phyloP scores from a whole-genome alignment of 2,888 invertebrate species.

The Drosophila algonquin region DNA sequence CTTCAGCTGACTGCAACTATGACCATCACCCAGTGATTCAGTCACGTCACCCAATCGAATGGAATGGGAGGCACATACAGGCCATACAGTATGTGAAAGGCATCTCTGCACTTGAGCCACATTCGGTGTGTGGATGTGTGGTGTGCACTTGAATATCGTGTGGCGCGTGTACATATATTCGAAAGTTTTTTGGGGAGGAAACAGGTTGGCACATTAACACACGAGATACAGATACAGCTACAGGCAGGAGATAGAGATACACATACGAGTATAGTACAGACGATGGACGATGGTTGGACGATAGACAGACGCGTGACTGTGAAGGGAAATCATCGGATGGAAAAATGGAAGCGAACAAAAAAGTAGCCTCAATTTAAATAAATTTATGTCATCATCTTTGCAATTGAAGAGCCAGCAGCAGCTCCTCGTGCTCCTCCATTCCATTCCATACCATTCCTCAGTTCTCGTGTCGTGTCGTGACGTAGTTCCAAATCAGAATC shows the following conservation, averaged over 20 bases:
- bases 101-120: slow-evolving; percentile 71
- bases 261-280: background rate
- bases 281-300: too few species aligned
- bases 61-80: slow-evolving; percentile 10
- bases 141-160: slow-evolving; percentile 60
- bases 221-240: slow-evolving; percentile 24
- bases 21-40: slow-evolving; percentile 28
- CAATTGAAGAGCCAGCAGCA: slow-evolving; percentile 37
- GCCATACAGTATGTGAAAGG: slow-evolving; percentile 38
- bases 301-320: slow-evolving; percentile 33
- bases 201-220: slow-evolving; percentile 42
- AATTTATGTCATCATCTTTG: slow-evolving; percentile 63
- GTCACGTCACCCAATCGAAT: slow-evolving; percentile 19
- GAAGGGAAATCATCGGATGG: slow-evolving; percentile 23
- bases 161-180: slow-evolving; percentile 38
- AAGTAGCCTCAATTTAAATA: slow-evolving; percentile 68
- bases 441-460: background rate
- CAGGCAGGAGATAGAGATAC: background rate
- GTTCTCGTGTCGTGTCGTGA: slow-evolving; percentile 24
- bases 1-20: slow-evolving; percentile 10
- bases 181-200: slow-evolving; percentile 59
- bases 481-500: slow-evolving; percentile 51
- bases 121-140: slow-evolving; percentile 44
- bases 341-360: slow-evolving; percentile 6
- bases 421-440: slow-evolving; percentile 2